These are phyloP conservation scores for Stenolophus ochropezus DNA, from an alignment of 2,888 invertebrate species.

Conservation along the genomic window DNA sequence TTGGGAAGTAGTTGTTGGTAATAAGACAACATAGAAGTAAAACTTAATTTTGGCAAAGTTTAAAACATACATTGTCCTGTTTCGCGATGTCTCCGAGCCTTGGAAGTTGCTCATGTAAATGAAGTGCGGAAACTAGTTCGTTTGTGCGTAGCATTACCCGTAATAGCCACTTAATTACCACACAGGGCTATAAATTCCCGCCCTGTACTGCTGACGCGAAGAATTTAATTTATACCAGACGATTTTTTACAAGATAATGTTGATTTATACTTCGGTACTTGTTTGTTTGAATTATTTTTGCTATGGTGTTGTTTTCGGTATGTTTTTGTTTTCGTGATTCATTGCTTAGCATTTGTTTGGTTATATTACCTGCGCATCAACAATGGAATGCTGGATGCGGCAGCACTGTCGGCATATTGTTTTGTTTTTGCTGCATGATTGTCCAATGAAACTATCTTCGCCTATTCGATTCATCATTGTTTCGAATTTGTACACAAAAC, in stretches of 20 bases:
- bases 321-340: constrained; percentile 34
- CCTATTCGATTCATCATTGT: background rate
- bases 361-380: background rate
- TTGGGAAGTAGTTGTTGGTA: background rate
- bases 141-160: constrained; percentile 40
- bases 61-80: constrained; percentile 15
- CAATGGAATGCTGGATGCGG: background rate
- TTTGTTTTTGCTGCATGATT: background rate
- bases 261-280: constrained; percentile 1
- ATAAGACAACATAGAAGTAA: background rate
- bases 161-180: constrained; percentile 41
- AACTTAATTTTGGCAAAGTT: background rate
- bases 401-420: background rate
- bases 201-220: background rate
- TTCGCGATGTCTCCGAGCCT: constrained; percentile 31
- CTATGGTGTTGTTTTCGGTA: constrained; percentile 23
- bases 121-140: constrained; percentile 42
- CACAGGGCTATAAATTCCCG: background rate
- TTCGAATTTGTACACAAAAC: no score
- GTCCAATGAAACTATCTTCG: background rate
- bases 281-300: constrained; percentile 17
- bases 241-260: constrained; percentile 35
- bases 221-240: constrained; percentile 21
- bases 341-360: constrained; percentile 28
- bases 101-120: constrained; percentile 42